A percentile compares a stretch with the other conserved stretches of the same genome.
Evolutionary conservation across 2,888 invertebrate genomes (phyloP).

Genomic region (Pediacus dermestoides): DNA sequence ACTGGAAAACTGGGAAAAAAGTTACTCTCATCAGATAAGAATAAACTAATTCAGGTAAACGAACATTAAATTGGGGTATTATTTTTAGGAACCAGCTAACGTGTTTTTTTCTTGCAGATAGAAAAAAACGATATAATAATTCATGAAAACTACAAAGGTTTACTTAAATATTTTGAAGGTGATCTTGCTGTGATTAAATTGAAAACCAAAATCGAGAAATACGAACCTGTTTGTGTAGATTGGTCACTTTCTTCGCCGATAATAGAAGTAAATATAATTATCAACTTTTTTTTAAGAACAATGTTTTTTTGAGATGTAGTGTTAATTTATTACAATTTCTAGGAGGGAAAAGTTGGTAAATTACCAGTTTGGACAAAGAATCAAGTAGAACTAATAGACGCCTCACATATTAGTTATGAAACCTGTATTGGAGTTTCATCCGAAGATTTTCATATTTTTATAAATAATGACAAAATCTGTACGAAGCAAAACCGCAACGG

Average conservation of each 20-base stretch:
- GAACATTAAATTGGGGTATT: not conserved
- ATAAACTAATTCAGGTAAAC: not conserved
- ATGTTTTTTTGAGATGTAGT: too few relatives aligned
- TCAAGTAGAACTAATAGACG: not conserved
- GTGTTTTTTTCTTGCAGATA: not conserved
- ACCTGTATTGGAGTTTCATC: not conserved
- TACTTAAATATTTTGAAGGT: not conserved
- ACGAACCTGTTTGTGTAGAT: slow-evolving; percentile 1
- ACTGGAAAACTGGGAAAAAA: not conserved
- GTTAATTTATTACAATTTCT: too few relatives aligned
- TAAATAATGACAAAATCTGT: not conserved
- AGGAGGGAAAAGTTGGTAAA: not conserved
- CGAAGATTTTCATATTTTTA: not conserved
- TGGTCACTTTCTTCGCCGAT: not conserved
- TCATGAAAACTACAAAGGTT: not conserved
- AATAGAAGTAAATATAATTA: too few relatives aligned
- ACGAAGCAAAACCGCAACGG: slow-evolving; percentile 1
- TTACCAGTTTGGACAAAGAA: not conserved
- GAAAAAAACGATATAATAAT: not conserved
- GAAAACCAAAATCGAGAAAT: not conserved
- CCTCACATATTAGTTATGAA: not conserved
- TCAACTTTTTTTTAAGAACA: too few relatives aligned
- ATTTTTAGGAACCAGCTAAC: not conserved
- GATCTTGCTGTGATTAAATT: slow-evolving; percentile 1
- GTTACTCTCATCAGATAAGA: not conserved